Percentiles rank a stretch among this genome's conserved stretches.
Evolutionary conservation across 2,113 vertebrate genomes (phyloP).

Genomic region (Podarcis muralis): DNA sequence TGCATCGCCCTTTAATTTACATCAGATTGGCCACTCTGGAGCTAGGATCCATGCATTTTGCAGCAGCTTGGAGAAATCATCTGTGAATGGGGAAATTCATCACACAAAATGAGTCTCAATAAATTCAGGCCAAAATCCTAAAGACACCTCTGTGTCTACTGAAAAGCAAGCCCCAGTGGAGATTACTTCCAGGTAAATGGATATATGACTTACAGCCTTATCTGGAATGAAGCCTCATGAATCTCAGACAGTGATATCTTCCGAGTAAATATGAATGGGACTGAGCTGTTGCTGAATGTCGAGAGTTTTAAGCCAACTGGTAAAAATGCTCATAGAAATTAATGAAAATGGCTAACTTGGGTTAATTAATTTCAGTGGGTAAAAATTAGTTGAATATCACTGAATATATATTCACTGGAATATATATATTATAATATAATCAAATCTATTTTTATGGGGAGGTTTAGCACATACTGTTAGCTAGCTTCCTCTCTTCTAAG

Average conservation of each 20-base stretch:
- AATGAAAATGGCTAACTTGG: too few relatives aligned
- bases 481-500: too few relatives aligned
- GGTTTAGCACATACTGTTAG: neutral
- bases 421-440: neutral
- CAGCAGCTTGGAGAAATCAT: neutral
- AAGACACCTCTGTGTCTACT: neutral
- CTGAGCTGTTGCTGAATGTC: too few relatives aligned
- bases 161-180: neutral
- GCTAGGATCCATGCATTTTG: neutral
- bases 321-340: neutral
- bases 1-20: neutral
- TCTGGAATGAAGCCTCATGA: neutral
- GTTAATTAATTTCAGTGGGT: too few relatives aligned
- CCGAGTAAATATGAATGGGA: neutral
- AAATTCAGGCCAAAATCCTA: neutral
- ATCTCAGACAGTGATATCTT: neutral
- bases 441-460: neutral
- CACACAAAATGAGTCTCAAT: neutral
- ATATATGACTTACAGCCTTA: neutral
- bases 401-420: too few relatives aligned
- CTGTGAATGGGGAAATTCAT: neutral
- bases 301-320: neutral
- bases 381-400: too few relatives aligned
- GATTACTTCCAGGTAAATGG: neutral
- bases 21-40: neutral